A percentile compares a stretch with the other conserved stretches of the same genome.
phyloP scores from a whole-genome alignment of 1,140 invertebrate species.

The Bombus pascuorum region DNA sequence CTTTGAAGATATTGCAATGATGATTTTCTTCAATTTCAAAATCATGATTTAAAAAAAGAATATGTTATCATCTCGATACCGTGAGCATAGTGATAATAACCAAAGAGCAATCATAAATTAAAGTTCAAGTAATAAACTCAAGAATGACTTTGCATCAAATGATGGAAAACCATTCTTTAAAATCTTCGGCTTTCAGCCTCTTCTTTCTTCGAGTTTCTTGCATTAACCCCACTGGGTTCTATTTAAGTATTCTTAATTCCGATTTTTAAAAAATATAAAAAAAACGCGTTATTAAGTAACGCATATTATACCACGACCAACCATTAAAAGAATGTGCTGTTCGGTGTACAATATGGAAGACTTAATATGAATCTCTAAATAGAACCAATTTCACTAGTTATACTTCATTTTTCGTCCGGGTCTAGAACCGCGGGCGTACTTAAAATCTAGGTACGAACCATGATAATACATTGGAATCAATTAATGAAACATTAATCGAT shows the following conservation, averaged over 20 bases:
- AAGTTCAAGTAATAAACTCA: background rate
- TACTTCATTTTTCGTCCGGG: constrained; percentile 6
- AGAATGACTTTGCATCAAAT: background rate
- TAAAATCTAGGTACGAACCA: constrained; percentile 4
- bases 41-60: background rate
- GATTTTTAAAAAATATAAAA: background rate
- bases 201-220: background rate
- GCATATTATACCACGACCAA: background rate
- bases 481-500: background rate
- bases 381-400: background rate
- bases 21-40: background rate
- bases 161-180: background rate
- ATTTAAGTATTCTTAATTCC: background rate
- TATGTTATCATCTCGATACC: background rate
- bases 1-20: background rate
- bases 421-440: background rate
- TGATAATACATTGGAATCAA: background rate
- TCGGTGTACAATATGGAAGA: background rate
- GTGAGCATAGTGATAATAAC: constrained; percentile 1
- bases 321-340: background rate
- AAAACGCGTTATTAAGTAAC: background rate
- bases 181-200: background rate
- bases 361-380: background rate
- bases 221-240: background rate
- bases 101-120: background rate